These are phyloP conservation scores for Andricus grossulariae DNA, from an alignment of 1,140 invertebrate species.

Conservation along the genomic window DNA sequence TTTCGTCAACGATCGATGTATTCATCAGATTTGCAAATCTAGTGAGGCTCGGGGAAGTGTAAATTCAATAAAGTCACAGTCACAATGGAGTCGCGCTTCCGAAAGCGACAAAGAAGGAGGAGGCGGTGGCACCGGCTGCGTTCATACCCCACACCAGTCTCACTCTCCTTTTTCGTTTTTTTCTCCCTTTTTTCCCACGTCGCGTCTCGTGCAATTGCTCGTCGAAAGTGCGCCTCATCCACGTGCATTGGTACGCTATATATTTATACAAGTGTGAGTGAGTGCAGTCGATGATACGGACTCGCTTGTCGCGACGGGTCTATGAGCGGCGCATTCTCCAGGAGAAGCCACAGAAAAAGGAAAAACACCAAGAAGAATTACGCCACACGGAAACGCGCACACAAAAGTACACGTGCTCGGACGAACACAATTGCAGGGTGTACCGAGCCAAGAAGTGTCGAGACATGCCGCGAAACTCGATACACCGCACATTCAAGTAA, in stretches of 20 bases:
- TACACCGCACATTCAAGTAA: slow-evolving; percentile 21
- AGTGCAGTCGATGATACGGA: slow-evolving; percentile 17
- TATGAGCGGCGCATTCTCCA: slow-evolving; percentile 22
- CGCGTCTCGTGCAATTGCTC: slow-evolving; percentile 43
- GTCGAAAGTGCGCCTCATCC: slow-evolving; percentile 39
- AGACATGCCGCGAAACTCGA: slow-evolving; percentile 27
- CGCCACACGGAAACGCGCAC: slow-evolving; percentile 17
- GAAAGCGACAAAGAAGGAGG: slow-evolving; percentile 48
- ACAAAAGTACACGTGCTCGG: slow-evolving; percentile 25
- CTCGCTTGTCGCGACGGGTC: slow-evolving; percentile 20
- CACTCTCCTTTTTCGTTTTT: too few species aligned
- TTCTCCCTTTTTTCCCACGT: too few species aligned
- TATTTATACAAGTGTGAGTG: slow-evolving; percentile 17
- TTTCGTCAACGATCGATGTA: background rate
- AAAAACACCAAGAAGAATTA: slow-evolving; percentile 19
- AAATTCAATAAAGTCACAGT: slow-evolving; percentile 51
- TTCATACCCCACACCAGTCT: slow-evolving; percentile 31
- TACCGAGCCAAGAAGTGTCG: slow-evolving; percentile 25
- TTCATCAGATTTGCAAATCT: slow-evolving; percentile 44
- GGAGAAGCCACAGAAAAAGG: background rate
- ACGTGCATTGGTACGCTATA: slow-evolving; percentile 40
- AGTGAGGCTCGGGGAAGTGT: slow-evolving; percentile 44
- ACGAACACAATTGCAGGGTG: slow-evolving; percentile 22
- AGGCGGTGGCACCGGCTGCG: slow-evolving; percentile 43
- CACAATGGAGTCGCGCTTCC: slow-evolving; percentile 48